Evolutionary conservation across 2,888 invertebrate genomes (phyloP), one percentile per base, ranked within the genome.

Genomic region (Sesamia inferens): DNA sequence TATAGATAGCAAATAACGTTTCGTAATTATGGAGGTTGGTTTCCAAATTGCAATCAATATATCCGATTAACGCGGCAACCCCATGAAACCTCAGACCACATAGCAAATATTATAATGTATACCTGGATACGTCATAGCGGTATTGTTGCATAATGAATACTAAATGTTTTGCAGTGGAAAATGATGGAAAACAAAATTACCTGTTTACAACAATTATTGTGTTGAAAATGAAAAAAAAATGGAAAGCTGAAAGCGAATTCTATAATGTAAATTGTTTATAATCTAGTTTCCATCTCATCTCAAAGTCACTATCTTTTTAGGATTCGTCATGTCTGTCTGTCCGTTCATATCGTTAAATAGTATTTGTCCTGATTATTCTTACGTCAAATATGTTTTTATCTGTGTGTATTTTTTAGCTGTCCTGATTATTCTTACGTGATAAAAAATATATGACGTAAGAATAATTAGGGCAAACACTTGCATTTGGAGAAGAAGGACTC

Each of bases 41-140:
- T 69, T 62, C 84, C 84, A 76, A 81, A 81, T 81, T 81, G 78
- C 82, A 82, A 82, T 83, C 79, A 84, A 84, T 84, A 84, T 78
- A 71, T 74, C 57, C 79, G 74, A 76, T 82, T 82, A 83, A 72
- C 70, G 68, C 78, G 71, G 71, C 76, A 72, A 71, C 79, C 86
- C 84, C 71, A 71, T 73, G 75, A 71, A 83, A 85, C 84, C 75
- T 71, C 85, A 79, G 61, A 76, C 84, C 83, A 67, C 85, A 72
- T 74, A 63, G 63, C 68, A 68, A 69, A 83, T 75, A 67, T 51
- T 75, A 67, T 51, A 75, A 7, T 44, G 31, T 47, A 39, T 73
- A 72, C 61, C 48, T 51, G 72, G 57, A 70, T n/a, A 72, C 70
- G 68, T 16, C 68, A 67, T 68, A 79, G 31, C 58, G 13, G 44